These are phyloP conservation scores for Sarcoramphus papa DNA, from an alignment of 2,797 vertebrate genomes.

Conservation along the genomic window DNA sequence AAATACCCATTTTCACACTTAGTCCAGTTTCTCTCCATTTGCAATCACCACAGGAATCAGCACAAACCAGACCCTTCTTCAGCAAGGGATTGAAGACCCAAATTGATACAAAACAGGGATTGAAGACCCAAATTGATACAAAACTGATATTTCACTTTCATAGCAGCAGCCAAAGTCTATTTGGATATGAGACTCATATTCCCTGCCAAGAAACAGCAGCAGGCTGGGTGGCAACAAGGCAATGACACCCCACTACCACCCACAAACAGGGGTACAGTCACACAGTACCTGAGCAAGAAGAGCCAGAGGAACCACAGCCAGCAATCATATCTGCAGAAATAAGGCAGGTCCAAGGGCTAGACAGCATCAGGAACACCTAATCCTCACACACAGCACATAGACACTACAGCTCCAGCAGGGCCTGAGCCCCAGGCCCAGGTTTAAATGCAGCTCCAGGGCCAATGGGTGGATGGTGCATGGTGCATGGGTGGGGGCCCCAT, in stretches of 20 bases:
- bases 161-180: neutral
- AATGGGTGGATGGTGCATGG: too few relatives aligned
- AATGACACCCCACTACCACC: neutral
- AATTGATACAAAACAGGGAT: neutral
- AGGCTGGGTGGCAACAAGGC: neutral
- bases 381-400: rapidly evolving
- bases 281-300: neutral
- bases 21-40: neutral
- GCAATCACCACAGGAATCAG: neutral
- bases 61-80: neutral
- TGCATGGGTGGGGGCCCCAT: neutral
- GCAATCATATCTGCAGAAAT: rapidly evolving
- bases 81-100: neutral
- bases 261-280: rapidly evolving
- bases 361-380: rapidly evolving
- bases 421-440: rapidly evolving
- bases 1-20: neutral
- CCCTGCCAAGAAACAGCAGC: neutral
- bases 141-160: neutral
- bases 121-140: neutral
- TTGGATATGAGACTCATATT: too few relatives aligned
- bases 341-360: rapidly evolving
- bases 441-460: neutral
- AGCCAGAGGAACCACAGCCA: rapidly evolving
- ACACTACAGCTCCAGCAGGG: rapidly evolving